Base-by-base conservation (phyloP, 2,797 vertebrate species). In the Taenioides sp. region DNA sequence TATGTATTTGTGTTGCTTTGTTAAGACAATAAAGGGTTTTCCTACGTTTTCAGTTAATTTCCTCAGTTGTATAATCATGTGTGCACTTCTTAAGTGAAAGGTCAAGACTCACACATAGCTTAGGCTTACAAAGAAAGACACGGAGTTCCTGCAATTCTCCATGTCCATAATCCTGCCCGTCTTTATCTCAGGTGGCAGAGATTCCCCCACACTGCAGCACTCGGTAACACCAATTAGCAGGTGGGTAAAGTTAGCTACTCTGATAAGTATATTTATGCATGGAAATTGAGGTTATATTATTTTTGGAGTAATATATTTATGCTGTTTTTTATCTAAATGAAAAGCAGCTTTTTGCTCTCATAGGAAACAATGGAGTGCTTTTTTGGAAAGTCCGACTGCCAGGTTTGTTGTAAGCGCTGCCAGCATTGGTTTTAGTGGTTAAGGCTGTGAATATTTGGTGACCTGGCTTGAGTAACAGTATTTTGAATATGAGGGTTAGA, bases 161-260 rank as follows among this genome's bases (percentile, higher is more conserved):
- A 47, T 67, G 81, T 71, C 77, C 78, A 88, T 91, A 90, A 92
- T 90, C 88, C 84, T 37, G 65, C 28, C 16, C 3, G 69, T 62
- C 67, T 78, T 73, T 67, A 64, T 70, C 50, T 9, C 76, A 81
- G 71, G 81, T 84, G 83, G 83, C 69, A 47, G 2, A 69, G 75
- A 72, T 73, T 72, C 67, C 71, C 76, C 17, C 0, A 34, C 23
- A 31, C 25, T 1, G 11, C 60, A 65, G n/a, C 72, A 61, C 25
- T 20, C 9, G 23, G 70, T 73, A 77, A 71, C 64, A 66, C 40
- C 49, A 6, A 7, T 7, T 20, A 18, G 6, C 5, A 20, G 11
- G 14, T 5, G 0, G 14, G 43, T 47, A 47, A 47, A 16, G 43
- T 47, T 47, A 14, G 2, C 40, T 52, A 52, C 3, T n/a, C 50